These are phyloP conservation scores for Achroia grisella DNA, from an alignment of 1,140 invertebrate species.

Conservation along the genomic window DNA sequence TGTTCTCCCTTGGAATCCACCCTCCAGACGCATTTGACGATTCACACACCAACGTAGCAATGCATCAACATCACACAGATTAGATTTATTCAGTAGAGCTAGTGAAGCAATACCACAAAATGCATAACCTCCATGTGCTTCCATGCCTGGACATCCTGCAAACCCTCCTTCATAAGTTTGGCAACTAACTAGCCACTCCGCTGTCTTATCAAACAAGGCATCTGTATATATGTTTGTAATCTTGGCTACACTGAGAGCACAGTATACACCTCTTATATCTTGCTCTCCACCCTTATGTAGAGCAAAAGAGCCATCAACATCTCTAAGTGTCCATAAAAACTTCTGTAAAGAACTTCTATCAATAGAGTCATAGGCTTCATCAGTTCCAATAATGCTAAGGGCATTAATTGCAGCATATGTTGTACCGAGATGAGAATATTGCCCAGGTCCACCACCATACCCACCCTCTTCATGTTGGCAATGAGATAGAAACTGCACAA, in stretches of 20 bases:
- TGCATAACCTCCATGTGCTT: conserved; percentile 98
- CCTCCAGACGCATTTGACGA: conserved; percentile 92
- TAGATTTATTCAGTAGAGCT: conserved; percentile 85
- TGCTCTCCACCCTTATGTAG: conserved; percentile 96
- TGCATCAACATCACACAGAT: conserved; percentile 85
- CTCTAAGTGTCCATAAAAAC: conserved; percentile 86
- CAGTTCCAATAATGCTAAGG: conserved; percentile 90
- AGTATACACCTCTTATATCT: conserved; percentile 96
- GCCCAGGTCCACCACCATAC: conserved; percentile 95
- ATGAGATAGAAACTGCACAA: conserved; percentile 81
- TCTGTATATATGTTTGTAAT: conserved; percentile 85
- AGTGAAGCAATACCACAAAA: conserved; percentile 96
- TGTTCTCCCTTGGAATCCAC: conserved; percentile 95
- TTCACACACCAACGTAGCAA: conserved; percentile 92
- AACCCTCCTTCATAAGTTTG: conserved; percentile 99
- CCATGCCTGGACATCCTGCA: conserved; percentile 93
- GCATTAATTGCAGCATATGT: conserved; percentile 98
- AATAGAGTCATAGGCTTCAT: conserved; percentile 90
- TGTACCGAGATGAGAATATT: conserved; percentile 93
- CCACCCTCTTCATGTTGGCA: conserved; percentile 90
- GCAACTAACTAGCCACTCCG: conserved; percentile 94
- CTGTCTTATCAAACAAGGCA: conserved; percentile 88
- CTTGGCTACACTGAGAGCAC: conserved; percentile 92
- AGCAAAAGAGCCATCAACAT: conserved; percentile 91
- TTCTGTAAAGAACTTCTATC: conserved; percentile 84